Evolutionary conservation across 2,113 vertebrate genomes (phyloP), one percentile per base, ranked within the genome.

Genomic region (Argyrosomus japonicus): DNA sequence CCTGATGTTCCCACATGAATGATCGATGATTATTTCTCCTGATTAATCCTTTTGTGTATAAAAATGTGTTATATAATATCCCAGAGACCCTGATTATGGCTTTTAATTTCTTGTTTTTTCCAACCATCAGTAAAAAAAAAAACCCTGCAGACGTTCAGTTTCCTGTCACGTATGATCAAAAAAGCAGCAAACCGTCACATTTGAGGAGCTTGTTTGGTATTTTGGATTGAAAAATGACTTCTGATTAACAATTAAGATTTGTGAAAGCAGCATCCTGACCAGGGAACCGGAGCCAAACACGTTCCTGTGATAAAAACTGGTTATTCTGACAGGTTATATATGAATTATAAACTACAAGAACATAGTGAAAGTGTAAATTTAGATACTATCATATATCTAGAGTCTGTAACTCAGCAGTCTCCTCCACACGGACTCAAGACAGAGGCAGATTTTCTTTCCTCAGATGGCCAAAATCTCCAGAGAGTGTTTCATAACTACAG

Each of bases 401-500:
- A 57, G 17, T 6, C 13, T 4, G n/a, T 53, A 57, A 15, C 12
- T 29, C 7, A 61, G 43, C 19, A 40, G 12, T 58, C 14, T 47
- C 1, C 58, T 70, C 6, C 10, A 21, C 21, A 64, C 13, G 79
- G 17, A 67, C 5, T 3, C 15, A 29, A 56, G 27, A 63, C 5
- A 14, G 11, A 21, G 25, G 2, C 5, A 50, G 32, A 47, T 45
- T 40, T 21, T 47, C 2, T 36, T 54, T n/a, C 11, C 54, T 47
- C 21, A 74, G 3, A 13, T 17, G 47, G 10, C 11, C 48, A 68
- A 47, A 21, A 62, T 67, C 73, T 67, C 72, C 12, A 64, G 6
- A 47, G 40, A 54, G 43, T 45, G 64, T 75, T 54, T 60, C 36
- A 60, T 65, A 64, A 50, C 32, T 32, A n/a, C 40, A 77, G 50